A percentile compares a stretch with the other conserved stretches of the same genome.
These are phyloP conservation scores for Rhagonycha lutea DNA, from an alignment of 2,888 invertebrate genomes.

Conservation along the genomic window DNA sequence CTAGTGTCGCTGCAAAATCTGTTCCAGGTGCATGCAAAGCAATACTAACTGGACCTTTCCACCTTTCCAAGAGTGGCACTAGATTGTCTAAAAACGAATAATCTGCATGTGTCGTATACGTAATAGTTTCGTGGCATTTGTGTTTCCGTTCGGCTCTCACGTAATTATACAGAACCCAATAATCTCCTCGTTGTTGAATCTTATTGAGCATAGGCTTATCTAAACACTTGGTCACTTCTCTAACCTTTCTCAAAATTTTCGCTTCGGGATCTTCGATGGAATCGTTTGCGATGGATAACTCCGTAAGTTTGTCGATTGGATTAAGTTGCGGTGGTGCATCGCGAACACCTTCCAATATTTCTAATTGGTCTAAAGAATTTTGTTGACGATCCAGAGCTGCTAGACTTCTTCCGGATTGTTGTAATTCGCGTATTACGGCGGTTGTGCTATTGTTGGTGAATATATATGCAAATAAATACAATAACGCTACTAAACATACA, in stretches of 20 bases:
- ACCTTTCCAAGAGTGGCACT: conserved; percentile 80
- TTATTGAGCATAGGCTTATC: conserved; percentile 50
- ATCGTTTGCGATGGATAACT: background rate
- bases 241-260: conserved; percentile 42
- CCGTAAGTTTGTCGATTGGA: conserved; percentile 3
- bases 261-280: conserved; percentile 27
- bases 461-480: conserved; percentile 48
- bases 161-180: conserved; percentile 89
- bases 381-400: conserved; percentile 49
- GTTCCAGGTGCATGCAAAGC: conserved; percentile 86
- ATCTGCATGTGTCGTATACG: conserved; percentile 91
- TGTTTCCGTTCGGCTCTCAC: conserved; percentile 69
- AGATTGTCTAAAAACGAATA: conserved; percentile 90
- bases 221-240: conserved; percentile 48
- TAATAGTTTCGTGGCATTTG: conserved; percentile 82
- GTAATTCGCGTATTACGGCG: conserved; percentile 47
- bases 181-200: conserved; percentile 58
- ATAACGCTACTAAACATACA: conserved; percentile 41
- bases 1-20: conserved; percentile 77
- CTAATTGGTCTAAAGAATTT: conserved; percentile 9
- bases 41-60: conserved; percentile 87
- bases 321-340: conserved; percentile 14
- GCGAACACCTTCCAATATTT: conserved; percentile 5
- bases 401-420: conserved; percentile 54
- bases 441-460: conserved; percentile 45